phyloP scores from a whole-genome alignment of 2,797 vertebrate species.

The Bradypus variegatus region DNA sequence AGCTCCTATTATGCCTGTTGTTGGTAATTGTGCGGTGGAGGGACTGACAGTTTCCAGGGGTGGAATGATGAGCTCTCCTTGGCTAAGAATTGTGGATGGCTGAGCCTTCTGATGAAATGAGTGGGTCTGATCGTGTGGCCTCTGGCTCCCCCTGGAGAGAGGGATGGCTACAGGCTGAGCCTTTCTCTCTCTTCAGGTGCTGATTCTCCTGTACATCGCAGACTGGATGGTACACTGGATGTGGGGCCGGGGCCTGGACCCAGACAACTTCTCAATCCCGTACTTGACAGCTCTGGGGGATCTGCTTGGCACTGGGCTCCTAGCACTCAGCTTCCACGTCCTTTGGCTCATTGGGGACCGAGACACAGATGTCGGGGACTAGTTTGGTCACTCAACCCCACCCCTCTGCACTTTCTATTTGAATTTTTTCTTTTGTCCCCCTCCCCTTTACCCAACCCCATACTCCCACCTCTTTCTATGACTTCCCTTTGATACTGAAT shows the following conservation, averaged over 20 bases:
- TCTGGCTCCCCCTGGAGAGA: slow-evolving; percentile 58
- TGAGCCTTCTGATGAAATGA: neutral
- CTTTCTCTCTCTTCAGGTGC: slow-evolving; percentile 78
- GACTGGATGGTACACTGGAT: slow-evolving; percentile 99
- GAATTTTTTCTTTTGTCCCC: slow-evolving; percentile 29
- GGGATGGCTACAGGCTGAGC: neutral
- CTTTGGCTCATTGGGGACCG: slow-evolving; percentile 96
- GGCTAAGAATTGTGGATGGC: neutral
- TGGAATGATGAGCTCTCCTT: neutral
- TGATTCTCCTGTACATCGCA: slow-evolving; percentile 95
- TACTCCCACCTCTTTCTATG: slow-evolving; percentile 52
- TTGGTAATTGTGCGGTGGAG: neutral
- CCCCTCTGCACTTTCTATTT: slow-evolving; percentile 60
- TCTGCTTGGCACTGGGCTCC: slow-evolving; percentile 94
- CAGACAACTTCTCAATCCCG: slow-evolving; percentile 99
- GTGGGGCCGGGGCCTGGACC: slow-evolving; percentile 96
- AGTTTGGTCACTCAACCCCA: slow-evolving; percentile 55
- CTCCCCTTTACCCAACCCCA: slow-evolving; percentile 5
- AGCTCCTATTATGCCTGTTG: neutral
- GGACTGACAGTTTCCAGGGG: neutral
- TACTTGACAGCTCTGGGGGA: slow-evolving; percentile 97
- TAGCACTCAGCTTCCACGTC: slow-evolving; percentile 96
- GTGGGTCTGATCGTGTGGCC: neutral
- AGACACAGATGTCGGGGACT: slow-evolving; percentile 91
- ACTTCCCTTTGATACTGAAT: slow-evolving; percentile 75